A percentile compares a stretch with the other conserved stretches of the same genome.
These are phyloP conservation scores for Dione vanillae DNA, from an alignment of 2,888 invertebrate species.

Conservation along the genomic window DNA sequence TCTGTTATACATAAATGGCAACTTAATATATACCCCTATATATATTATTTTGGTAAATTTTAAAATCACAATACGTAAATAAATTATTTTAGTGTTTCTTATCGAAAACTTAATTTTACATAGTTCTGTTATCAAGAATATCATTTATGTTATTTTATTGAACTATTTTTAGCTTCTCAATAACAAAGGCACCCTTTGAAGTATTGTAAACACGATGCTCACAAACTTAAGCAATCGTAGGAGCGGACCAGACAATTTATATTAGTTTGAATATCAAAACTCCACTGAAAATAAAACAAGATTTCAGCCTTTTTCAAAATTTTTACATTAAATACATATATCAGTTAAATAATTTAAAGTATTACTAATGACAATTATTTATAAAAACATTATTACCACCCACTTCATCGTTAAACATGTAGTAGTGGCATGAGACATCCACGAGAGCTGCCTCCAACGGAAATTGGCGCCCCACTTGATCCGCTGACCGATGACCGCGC, in stretches of 20 bases:
- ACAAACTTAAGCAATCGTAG: too few species aligned
- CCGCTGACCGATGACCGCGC: slow-evolving; percentile 47
- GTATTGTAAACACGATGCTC: too few species aligned
- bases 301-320: too few species aligned
- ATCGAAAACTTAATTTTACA: neutral
- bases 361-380: neutral
- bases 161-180: too few species aligned
- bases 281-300: too few species aligned
- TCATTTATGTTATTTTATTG: too few species aligned
- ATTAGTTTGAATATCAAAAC: too few species aligned
- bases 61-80: neutral
- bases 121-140: too few species aligned
- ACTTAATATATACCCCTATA: neutral
- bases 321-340: neutral
- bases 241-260: too few species aligned
- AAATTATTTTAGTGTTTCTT: neutral
- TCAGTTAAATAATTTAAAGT: neutral
- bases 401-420: slow-evolving; percentile 1
- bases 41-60: neutral
- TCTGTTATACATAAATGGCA: slow-evolving; percentile 17
- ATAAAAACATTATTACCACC: neutral
- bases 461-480: slow-evolving; percentile 50
- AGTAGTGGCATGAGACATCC: slow-evolving; percentile 18
- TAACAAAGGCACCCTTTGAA: too few species aligned
- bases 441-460: slow-evolving; percentile 45